phyloP scores from a whole-genome alignment of 2,113 vertebrate species.

The Psittacula cyanocephala region DNA sequence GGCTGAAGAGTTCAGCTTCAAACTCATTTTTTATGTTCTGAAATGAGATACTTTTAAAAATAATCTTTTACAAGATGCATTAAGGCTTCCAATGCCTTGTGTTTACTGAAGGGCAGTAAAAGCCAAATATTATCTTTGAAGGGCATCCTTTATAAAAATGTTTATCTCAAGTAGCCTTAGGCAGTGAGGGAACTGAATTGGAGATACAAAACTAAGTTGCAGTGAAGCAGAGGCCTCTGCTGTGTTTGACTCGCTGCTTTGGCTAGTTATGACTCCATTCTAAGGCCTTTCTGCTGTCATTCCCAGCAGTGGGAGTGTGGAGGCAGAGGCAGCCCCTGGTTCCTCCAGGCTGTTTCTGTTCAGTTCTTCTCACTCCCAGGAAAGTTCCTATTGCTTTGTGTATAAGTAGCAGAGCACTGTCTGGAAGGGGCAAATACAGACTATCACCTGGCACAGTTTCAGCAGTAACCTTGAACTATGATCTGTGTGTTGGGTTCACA shows the following conservation, averaged over 20 bases:
- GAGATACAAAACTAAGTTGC: not conserved
- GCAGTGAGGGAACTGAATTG: not conserved
- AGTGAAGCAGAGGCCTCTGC: not conserved
- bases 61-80: conserved; percentile 49
- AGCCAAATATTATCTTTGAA: conserved; percentile 45
- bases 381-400: not conserved
- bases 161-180: conserved; percentile 21
- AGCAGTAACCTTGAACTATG: accelerated
- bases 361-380: not conserved
- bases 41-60: conserved; percentile 30
- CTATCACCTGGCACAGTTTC: not conserved
- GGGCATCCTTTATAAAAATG: conserved; percentile 24
- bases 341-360: not conserved
- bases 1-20: not conserved
- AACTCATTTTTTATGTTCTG: conserved; percentile 33
- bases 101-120: conserved; percentile 44
- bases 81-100: conserved; percentile 9
- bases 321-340: not conserved
- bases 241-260: not conserved
- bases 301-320: not conserved
- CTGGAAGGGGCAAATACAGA: not conserved
- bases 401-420: not conserved
- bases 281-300: not conserved
- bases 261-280: not conserved
- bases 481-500: not conserved